These are phyloP conservation scores for Uromys caudimaculatus DNA, from an alignment of 2,797 vertebrate species.

Conservation along the genomic window DNA sequence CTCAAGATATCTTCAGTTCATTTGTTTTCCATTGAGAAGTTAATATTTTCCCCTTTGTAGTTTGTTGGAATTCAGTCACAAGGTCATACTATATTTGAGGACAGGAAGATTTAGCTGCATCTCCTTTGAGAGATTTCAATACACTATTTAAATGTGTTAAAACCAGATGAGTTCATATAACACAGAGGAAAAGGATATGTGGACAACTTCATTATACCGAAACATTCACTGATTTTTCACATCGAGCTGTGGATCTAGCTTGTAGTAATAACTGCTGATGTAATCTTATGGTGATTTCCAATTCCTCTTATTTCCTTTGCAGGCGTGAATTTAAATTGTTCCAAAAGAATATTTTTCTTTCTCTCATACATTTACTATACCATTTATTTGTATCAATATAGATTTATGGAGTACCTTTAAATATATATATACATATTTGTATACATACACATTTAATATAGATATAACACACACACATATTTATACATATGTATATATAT, in stretches of 20 bases:
- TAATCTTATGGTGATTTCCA: neutral
- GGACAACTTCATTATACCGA: neutral
- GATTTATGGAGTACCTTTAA: neutral
- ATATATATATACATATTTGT: too few species aligned
- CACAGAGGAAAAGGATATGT: neutral
- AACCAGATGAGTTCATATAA: neutral
- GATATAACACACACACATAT: too few species aligned
- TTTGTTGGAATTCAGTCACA: neutral
- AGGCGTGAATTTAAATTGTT: neutral
- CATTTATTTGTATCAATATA: neutral
- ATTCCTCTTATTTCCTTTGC: neutral
- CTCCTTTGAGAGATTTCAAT: neutral
- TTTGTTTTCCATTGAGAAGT: neutral
- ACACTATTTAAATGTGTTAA: neutral
- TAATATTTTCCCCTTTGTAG: neutral
- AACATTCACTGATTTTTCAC: neutral
- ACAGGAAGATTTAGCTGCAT: neutral
- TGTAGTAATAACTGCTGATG: neutral
- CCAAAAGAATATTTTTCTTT: neutral
- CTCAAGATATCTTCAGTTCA: neutral
- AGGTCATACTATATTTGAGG: neutral
- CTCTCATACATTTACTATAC: neutral
- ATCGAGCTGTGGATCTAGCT: neutral
- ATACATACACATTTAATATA: too few species aligned
- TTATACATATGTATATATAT: too few species aligned